Percentiles rank a stretch among this genome's conserved stretches.
Evolutionary conservation across 2,113 vertebrate species (phyloP).

Genomic region (Peromyscus leucopus): DNA sequence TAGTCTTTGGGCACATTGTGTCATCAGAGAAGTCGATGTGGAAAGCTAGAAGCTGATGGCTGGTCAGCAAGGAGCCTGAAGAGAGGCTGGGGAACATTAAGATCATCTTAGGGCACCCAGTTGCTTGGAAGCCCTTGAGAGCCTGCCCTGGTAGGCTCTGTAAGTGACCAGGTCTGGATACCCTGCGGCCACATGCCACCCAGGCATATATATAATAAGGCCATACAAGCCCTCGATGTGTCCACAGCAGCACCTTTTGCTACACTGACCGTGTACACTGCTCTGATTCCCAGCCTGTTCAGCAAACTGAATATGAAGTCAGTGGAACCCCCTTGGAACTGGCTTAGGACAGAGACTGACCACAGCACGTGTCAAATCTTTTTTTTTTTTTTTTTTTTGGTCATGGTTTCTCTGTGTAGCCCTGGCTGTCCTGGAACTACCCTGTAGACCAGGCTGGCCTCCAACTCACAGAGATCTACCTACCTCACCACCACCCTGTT

Average conservation of each 20-base stretch:
- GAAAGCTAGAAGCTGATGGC: background rate
- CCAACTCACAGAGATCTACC: too few species aligned
- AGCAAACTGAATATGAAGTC: background rate
- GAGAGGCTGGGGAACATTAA: background rate
- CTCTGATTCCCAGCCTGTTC: background rate
- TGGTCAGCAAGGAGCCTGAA: background rate
- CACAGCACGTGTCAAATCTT: background rate
- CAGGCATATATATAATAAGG: background rate
- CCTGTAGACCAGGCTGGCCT: too few species aligned
- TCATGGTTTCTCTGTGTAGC: background rate
- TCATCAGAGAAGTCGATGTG: constrained; percentile 19
- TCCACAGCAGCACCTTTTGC: rapidly evolving
- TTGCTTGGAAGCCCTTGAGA: background rate
- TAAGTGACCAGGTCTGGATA: background rate
- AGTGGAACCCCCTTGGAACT: background rate
- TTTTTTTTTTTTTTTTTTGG: background rate
- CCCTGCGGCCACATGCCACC: background rate
- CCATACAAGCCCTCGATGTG: background rate
- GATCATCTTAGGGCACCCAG: background rate
- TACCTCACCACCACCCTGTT: too few species aligned
- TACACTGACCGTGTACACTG: background rate
- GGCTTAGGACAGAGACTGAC: background rate
- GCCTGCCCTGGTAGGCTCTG: background rate
- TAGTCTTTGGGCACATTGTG: constrained; percentile 1
- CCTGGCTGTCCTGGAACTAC: background rate